These are phyloP conservation scores for Cheilosia vulpina DNA, from an alignment of 2,888 invertebrate genomes.

Conservation along the genomic window DNA sequence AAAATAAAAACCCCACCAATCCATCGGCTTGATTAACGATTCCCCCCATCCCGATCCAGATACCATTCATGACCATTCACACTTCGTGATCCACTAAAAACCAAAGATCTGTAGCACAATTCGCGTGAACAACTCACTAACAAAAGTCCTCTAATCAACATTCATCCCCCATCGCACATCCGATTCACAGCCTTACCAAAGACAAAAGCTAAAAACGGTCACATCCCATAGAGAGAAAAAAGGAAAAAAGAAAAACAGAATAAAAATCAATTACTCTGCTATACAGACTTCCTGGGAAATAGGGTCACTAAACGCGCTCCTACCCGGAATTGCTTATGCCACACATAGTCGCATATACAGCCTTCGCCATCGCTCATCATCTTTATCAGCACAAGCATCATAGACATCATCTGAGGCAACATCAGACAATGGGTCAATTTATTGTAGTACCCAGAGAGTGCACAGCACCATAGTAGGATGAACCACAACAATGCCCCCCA, in stretches of 20 bases:
- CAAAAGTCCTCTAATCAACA: slow-evolving; percentile 56
- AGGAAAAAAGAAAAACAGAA: slow-evolving; percentile 9
- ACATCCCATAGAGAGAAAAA: slow-evolving; percentile 29
- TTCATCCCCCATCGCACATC: slow-evolving; percentile 73
- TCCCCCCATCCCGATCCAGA: slow-evolving; percentile 34
- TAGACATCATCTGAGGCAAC: slow-evolving; percentile 42
- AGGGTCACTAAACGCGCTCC: slow-evolving; percentile 55
- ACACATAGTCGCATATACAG: slow-evolving; percentile 34
- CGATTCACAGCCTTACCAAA: slow-evolving; percentile 45
- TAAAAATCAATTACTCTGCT: slow-evolving; percentile 69
- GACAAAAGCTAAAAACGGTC: slow-evolving; percentile 45
- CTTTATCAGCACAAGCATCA: slow-evolving; percentile 52
- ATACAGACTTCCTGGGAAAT: slow-evolving; percentile 56
- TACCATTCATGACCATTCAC: slow-evolving; percentile 66
- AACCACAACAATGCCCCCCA: slow-evolving; percentile 69
- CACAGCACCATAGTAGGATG: slow-evolving; percentile 17
- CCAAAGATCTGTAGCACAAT: slow-evolving; percentile 51
- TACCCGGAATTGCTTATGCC: slow-evolving; percentile 68
- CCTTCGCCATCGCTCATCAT: slow-evolving; percentile 58
- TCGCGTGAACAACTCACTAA: slow-evolving; percentile 31
- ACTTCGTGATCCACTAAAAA: slow-evolving; percentile 62
- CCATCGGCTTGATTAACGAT: slow-evolving; percentile 60
- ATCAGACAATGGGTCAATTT: slow-evolving; percentile 73
- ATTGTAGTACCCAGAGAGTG: slow-evolving; percentile 44
- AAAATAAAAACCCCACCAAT: slow-evolving; percentile 20